phyloP scores from a whole-genome alignment of 1,140 invertebrate genomes.

The Lepidotrigona ventralis region DNA sequence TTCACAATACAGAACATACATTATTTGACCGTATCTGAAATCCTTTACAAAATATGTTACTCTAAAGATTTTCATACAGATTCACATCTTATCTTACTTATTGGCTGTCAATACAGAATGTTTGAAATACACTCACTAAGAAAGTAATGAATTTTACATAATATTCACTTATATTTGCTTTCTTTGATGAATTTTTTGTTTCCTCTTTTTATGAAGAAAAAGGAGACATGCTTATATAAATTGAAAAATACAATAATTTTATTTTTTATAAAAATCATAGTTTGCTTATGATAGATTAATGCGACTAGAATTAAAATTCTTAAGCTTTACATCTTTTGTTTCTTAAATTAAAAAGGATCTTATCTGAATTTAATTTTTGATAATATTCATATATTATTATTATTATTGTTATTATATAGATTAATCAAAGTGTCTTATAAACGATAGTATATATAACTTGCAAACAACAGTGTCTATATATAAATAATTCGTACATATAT shows the following conservation, averaged over 20 bases:
- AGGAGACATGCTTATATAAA: no score
- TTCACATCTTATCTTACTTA: background rate
- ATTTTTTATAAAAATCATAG: no score
- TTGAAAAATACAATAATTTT: no score
- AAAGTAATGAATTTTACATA: background rate
- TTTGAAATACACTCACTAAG: background rate
- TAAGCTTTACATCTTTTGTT: no score
- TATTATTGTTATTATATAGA: no score
- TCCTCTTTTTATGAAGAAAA: no score
- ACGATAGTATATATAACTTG: background rate
- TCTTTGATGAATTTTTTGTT: background rate
- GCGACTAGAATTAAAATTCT: no score
- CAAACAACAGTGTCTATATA: background rate
- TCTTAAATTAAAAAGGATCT: no score
- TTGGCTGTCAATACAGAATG: background rate
- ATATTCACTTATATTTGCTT: background rate
- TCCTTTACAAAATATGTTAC: background rate
- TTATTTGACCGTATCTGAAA: background rate
- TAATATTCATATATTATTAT: background rate
- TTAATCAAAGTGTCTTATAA: background rate
- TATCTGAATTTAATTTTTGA: no score
- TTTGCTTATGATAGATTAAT: no score
- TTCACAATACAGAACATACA: background rate
- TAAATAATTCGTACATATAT: background rate
- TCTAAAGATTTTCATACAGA: background rate